Conservation (phyloP, 2,113 vertebrate species). For the pig (Sus scrofa) region T2T-Sscrofa CM000823.6:22963001-22963500, state of each 20-base stretch:
- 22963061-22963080: background rate
- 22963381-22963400: background rate
- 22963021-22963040: background rate
- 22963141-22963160: background rate
- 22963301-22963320: background rate
- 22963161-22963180: slow-evolving; percentile 47
- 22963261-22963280: slow-evolving; percentile 16
- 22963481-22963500: rapidly evolving
- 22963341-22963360: background rate
- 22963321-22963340: background rate
- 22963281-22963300: background rate
- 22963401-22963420: background rate
- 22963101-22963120: background rate
- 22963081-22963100: background rate
- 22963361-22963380: background rate
- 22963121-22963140: background rate
- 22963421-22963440: rapidly evolving
- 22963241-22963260: slow-evolving; percentile 54
- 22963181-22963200: background rate
- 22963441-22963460: background rate
- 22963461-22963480: rapidly evolving
- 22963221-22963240: background rate
- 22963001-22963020: background rate
- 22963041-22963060: background rate
- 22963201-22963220: slow-evolving; percentile 20